Conservation (phyloP, 2,113 vertebrate species). For the Silurus asotus region DNA sequence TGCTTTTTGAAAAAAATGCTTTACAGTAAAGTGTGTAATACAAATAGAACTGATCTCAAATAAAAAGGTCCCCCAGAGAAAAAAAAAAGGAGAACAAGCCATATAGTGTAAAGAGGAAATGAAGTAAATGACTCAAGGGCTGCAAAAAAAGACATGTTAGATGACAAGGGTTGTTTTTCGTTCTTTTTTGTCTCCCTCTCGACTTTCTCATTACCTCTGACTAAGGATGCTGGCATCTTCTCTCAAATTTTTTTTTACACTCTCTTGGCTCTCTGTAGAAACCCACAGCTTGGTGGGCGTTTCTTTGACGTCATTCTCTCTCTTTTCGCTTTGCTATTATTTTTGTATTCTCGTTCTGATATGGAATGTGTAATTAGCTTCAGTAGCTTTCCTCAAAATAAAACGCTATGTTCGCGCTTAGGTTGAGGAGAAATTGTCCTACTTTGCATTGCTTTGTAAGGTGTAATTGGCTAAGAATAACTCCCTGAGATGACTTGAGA, state of each 20-base stretch:
- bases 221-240: constrained; percentile 9
- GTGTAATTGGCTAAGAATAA: background rate
- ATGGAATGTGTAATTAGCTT: constrained; percentile 29
- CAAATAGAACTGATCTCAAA: constrained; percentile 8
- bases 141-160: constrained; percentile 21
- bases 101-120: background rate
- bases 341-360: constrained; percentile 7
- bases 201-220: background rate
- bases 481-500: background rate
- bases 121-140: constrained; percentile 27
- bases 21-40: constrained; percentile 4
- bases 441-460: background rate
- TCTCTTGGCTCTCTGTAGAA: constrained; percentile 27
- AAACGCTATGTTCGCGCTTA: constrained; percentile 10
- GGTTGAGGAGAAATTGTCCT: background rate
- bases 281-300: constrained; percentile 28
- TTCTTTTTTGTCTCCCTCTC: background rate
- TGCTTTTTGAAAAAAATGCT: background rate
- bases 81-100: background rate
- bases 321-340: background rate
- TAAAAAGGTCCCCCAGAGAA: background rate
- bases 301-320: constrained; percentile 28
- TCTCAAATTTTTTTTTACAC: constrained; percentile 13
- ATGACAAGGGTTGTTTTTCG: background rate
- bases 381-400: constrained; percentile 5